Evolutionary conservation across 1,140 invertebrate genomes (phyloP).

Genomic region (Uloborus diversus): DNA sequence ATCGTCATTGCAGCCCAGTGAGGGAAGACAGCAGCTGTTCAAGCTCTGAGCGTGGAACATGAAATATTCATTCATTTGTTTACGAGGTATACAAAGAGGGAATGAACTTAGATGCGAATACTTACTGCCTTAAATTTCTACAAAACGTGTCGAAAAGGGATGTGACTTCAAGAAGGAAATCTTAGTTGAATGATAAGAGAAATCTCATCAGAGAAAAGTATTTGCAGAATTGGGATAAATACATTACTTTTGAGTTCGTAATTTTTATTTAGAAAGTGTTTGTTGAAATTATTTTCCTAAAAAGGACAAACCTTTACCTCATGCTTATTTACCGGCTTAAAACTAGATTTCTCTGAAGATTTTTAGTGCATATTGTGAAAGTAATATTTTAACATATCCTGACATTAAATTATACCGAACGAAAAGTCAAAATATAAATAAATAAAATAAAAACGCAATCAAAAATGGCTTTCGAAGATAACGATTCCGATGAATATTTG

Average conservation of each 20-base stretch:
- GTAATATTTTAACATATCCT: background rate
- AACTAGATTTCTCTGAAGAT: background rate
- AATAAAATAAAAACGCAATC: background rate
- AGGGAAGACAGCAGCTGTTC: background rate
- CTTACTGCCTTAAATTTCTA: background rate
- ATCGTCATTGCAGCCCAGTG: background rate
- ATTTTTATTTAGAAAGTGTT: background rate
- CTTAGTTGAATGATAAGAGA: too few relatives aligned
- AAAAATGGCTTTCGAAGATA: background rate
- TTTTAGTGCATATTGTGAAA: background rate
- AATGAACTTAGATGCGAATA: constrained; percentile 33
- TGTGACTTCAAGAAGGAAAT: background rate
- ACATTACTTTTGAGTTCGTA: background rate
- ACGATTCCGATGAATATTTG: background rate
- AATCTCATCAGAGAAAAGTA: background rate
- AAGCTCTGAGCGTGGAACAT: background rate
- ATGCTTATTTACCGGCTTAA: background rate
- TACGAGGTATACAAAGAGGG: constrained; percentile 7
- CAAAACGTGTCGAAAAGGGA: background rate
- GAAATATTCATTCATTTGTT: constrained; percentile 10
- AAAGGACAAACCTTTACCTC: background rate
- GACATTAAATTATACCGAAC: background rate
- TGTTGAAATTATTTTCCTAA: background rate
- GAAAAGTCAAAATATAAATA: background rate
- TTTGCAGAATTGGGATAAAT: background rate